These are phyloP conservation scores for Auanema freiburgensis DNA, from an alignment of 2,888 invertebrate species.

Conservation along the genomic window DNA sequence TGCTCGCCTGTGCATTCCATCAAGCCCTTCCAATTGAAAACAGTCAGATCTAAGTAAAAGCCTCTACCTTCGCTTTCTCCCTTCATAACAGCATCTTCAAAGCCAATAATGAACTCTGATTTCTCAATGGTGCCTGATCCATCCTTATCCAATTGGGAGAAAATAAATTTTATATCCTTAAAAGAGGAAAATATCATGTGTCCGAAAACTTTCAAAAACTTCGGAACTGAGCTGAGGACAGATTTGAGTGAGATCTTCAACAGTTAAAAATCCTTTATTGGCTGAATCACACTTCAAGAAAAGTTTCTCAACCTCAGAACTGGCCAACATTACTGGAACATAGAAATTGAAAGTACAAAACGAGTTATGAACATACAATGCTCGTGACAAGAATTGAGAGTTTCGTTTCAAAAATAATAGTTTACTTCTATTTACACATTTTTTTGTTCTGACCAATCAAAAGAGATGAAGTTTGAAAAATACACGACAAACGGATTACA, in stretches of 20 bases:
- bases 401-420: no score
- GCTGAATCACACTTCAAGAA: constrained; percentile 37
- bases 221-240: constrained; percentile 65
- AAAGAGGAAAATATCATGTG: constrained; percentile 3
- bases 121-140: constrained; percentile 53
- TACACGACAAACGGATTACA: no score
- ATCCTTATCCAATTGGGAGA: constrained; percentile 50
- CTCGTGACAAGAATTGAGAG: no score
- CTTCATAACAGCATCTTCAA: constrained; percentile 52
- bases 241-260: constrained; percentile 65
- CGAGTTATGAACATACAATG: no score
- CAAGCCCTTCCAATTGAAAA: constrained; percentile 26
- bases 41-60: background rate
- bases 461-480: no score
- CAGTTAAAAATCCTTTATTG: constrained; percentile 64
- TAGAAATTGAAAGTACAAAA: no score
- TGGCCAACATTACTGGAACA: no score
- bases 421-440: no score
- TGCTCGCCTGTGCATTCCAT: constrained; percentile 46
- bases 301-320: constrained; percentile 35
- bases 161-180: constrained; percentile 53
- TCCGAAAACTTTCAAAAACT: background rate
- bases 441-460: no score
- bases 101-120: constrained; percentile 66
- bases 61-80: constrained; percentile 43